Evolutionary conservation across 2,797 vertebrate genomes (phyloP).

Genomic region (Chaenodraco wilsoni): DNA sequence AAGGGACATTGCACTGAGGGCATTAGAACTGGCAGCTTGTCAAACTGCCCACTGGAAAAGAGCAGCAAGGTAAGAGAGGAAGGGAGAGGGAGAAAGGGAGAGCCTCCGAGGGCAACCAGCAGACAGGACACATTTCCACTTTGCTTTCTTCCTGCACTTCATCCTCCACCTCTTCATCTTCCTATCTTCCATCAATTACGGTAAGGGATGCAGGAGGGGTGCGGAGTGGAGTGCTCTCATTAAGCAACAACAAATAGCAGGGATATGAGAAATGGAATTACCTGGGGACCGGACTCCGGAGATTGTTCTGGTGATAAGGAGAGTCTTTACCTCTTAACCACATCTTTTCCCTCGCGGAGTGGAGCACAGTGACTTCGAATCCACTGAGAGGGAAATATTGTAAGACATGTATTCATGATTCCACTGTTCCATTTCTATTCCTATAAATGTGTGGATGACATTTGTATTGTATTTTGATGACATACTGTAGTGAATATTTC

Average conservation of each 20-base stretch:
- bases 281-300: constrained; percentile 43
- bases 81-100: neutral
- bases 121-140: constrained; percentile 56
- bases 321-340: constrained; percentile 51
- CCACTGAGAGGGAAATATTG: neutral
- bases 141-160: constrained; percentile 47
- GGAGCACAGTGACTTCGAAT: constrained; percentile 50
- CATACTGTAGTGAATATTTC: constrained; percentile 5
- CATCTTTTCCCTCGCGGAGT: constrained; percentile 42
- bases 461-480: no score
- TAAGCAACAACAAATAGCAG: constrained; percentile 72
- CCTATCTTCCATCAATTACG: constrained; percentile 71
- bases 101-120: constrained; percentile 41
- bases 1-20: constrained; percentile 84
- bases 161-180: constrained; percentile 59
- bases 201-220: constrained; percentile 59
- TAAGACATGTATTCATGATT: constrained; percentile 16
- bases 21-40: constrained; percentile 88
- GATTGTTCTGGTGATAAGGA: constrained; percentile 58
- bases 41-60: constrained; percentile 83
- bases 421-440: constrained; percentile 19
- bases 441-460: constrained; percentile 14
- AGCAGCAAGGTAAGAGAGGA: constrained; percentile 76
- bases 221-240: constrained; percentile 65
- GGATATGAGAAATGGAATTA: constrained; percentile 71